Conservation (phyloP, 2,113 vertebrate genomes). For the Chionis minor region DNA sequence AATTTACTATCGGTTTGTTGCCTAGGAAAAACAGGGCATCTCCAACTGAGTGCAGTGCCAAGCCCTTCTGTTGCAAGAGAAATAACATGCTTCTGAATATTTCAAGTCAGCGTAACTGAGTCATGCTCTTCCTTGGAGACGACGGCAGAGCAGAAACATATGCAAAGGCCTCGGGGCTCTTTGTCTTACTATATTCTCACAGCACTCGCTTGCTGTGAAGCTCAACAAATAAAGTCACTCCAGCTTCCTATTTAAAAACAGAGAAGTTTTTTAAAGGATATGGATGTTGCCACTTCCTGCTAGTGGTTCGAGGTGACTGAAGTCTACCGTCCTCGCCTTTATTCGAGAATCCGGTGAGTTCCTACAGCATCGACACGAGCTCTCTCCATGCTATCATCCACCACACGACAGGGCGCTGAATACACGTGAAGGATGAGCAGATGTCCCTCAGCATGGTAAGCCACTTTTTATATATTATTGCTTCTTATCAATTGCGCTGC, state of each 20-base stretch:
- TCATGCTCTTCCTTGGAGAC: conserved; percentile 12
- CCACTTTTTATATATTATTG: not conserved
- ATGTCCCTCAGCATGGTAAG: conserved; percentile 56
- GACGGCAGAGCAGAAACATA: not conserved
- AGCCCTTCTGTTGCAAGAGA: conserved; percentile 20
- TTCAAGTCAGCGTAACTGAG: not conserved
- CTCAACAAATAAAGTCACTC: conserved; percentile 18
- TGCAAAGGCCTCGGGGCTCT: not conserved
- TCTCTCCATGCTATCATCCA: not conserved
- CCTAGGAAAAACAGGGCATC: conserved; percentile 11
- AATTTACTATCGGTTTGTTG: not conserved
- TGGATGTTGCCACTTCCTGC: not conserved
- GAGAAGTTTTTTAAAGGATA: not conserved
- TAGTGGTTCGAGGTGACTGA: fast-evolving
- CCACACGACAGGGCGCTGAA: conserved; percentile 7
- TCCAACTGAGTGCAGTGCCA: conserved; percentile 12
- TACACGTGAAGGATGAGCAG: conserved; percentile 1
- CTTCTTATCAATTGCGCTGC: not conserved
- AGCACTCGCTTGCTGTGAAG: not conserved
- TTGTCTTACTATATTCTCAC: not conserved
- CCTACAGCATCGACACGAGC: not conserved
- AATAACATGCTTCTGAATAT: not conserved
- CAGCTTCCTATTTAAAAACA: not conserved
- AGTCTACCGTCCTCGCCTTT: not conserved
- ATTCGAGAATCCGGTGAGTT: not conserved